Evolutionary conservation across 2,797 vertebrate genomes (phyloP).

Genomic region (Cynopterus sphinx): DNA sequence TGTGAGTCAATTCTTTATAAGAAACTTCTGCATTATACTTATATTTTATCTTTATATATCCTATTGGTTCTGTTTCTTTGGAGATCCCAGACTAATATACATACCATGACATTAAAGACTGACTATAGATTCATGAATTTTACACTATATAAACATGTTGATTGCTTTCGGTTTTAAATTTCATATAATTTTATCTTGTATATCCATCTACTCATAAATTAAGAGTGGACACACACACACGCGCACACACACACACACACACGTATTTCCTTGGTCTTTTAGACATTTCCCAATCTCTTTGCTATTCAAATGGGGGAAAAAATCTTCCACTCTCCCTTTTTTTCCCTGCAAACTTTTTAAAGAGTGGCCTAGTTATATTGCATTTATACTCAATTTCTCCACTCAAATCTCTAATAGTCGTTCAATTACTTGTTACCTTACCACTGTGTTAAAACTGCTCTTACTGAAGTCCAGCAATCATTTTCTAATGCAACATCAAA

Average conservation of each 20-base stretch:
- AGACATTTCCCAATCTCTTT: background rate
- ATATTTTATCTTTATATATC: background rate
- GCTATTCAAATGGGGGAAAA: background rate
- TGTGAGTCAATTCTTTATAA: background rate
- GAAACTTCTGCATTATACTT: background rate
- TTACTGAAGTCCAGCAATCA: background rate
- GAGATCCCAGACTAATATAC: background rate
- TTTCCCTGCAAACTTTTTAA: background rate
- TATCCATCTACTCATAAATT: background rate
- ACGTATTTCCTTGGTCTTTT: background rate
- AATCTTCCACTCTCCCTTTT: background rate
- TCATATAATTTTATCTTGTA: background rate
- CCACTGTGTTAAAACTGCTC: background rate
- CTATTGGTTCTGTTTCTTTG: background rate
- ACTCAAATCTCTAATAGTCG: background rate
- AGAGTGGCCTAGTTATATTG: background rate
- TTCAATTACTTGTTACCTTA: background rate
- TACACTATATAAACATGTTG: background rate
- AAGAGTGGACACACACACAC: background rate
- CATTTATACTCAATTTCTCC: background rate
- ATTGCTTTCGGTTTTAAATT: constrained; percentile 43
- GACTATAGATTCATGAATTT: background rate
- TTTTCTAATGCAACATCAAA: background rate
- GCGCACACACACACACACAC: background rate
- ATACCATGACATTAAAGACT: background rate